phyloP scores from a whole-genome alignment of 2,888 invertebrate genomes.

The Heliconius hortense region DNA sequence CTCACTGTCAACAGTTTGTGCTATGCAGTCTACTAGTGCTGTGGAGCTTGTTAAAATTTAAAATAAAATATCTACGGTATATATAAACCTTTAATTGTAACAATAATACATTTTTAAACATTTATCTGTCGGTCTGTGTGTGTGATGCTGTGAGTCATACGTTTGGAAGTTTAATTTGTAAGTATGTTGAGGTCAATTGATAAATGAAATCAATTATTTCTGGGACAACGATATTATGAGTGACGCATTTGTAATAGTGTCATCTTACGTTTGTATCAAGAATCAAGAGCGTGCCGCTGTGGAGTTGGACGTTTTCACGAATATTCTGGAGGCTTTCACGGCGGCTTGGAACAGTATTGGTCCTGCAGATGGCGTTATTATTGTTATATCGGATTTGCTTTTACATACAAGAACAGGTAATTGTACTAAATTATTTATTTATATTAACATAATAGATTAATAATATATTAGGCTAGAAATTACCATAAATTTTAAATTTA shows the following conservation, averaged over 20 bases:
- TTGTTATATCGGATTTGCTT: background rate
- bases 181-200: constrained; percentile 39
- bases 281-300: background rate
- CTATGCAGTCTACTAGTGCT: constrained; percentile 58
- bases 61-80: constrained; percentile 19
- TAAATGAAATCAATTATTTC: constrained; percentile 35
- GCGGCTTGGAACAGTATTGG: constrained; percentile 27
- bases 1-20: constrained; percentile 73
- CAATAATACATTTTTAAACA: background rate
- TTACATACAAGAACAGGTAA: background rate
- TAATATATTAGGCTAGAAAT: background rate
- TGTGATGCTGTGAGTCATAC: constrained; percentile 21
- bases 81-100: background rate
- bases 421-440: background rate
- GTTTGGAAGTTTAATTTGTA: constrained; percentile 28
- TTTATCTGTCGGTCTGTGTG: background rate
- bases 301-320: background rate
- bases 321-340: constrained; percentile 40
- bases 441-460: background rate
- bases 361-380: constrained; percentile 45
- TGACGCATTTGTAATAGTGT: constrained; percentile 33
- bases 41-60: constrained; percentile 44
- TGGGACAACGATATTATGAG: constrained; percentile 31
- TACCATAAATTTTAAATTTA: background rate
- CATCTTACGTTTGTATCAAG: constrained; percentile 26